Percentiles rank a stretch among this genome's conserved stretches.
Conservation (phyloP, 2,797 vertebrate species). For the Chelidonichthys spinosus region DNA sequence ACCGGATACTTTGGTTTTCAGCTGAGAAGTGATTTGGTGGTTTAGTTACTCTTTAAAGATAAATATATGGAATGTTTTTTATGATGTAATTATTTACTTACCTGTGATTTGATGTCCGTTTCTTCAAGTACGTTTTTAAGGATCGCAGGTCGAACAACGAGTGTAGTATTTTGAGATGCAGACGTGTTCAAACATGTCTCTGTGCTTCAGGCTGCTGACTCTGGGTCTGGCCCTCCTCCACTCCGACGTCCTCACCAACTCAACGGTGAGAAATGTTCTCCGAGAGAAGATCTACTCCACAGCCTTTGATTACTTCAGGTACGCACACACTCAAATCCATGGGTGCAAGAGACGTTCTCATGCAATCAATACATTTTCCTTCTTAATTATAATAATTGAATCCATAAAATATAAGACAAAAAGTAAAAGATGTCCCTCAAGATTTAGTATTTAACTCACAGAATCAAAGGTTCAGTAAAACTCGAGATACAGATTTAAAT, state of each 20-base stretch:
- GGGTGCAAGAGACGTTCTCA: neutral
- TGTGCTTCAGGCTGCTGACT: conserved; percentile 88
- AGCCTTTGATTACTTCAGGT: conserved; percentile 99
- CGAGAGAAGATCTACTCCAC: conserved; percentile 98
- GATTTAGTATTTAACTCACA: too few relatives aligned
- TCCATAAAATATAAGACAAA: neutral
- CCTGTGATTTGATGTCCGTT: neutral
- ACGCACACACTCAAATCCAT: conserved; percentile 12
- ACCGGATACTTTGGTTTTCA: too few relatives aligned
- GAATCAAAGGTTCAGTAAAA: too few relatives aligned
- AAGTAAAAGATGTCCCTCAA: too few relatives aligned
- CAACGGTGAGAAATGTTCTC: conserved; percentile 94
- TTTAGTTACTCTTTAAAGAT: neutral
- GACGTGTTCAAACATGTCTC: neutral
- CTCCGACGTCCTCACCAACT: conserved; percentile 95
- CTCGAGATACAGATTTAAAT: too few relatives aligned
- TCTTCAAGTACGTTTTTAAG: too few relatives aligned
- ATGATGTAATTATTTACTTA: neutral
- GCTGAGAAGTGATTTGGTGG: too few relatives aligned
- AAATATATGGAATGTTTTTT: neutral
- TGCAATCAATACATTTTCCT: neutral
- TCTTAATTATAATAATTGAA: neutral
- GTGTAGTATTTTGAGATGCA: too few relatives aligned
- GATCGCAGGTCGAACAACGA: too few relatives aligned
- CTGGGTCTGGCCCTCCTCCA: conserved; percentile 93